Evolutionary conservation across 1,140 invertebrate species (phyloP), one percentile per base, ranked within the genome.

Genomic region (Piezodorus guildinii): DNA sequence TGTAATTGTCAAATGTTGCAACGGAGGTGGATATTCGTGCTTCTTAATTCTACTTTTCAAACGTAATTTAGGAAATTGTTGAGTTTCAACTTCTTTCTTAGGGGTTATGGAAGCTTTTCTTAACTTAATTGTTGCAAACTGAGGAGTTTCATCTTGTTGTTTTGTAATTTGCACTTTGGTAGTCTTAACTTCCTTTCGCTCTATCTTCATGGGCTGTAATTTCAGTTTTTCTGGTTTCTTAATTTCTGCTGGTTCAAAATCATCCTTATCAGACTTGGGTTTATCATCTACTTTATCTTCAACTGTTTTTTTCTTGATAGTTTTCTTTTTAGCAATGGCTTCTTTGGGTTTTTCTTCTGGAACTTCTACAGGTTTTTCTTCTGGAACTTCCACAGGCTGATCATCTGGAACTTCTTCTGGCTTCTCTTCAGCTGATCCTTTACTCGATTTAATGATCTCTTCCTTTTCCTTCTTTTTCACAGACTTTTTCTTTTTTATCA

Each of bases 1-100:
- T 6, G 69, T 66, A 16, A 73, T 68, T 14, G 60, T 64, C 39
- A 69, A 62, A 65, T 68, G 66, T 19, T 70, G 52, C 17, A 70
- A 63, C 46, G 43, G 23, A 44, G 73, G 72, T 17, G 73, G 66
- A 66, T 64, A 70, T 45, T 72, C 74, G 14, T 84, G 71, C 64
- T 77, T 77, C 58, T 72, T 78, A 16, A 86, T 81, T 62, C 80
- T 77, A 72, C 84, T 86, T 68, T 82, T 83, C 17, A 87, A 71
- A 69, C 83, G 72, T 51, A 86, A 72, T 74, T 85, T 85, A 0
- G 82, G 83, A 56, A 66, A 19, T 30, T 77, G 75, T 8, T 74
- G 66, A 34, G 72, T 68, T 61, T 76, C 73, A 19, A 70, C 59
- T 69, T 79, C 77, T 74, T 77, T 78, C 72, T 81, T 82, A 54